Evolutionary conservation across 1,140 invertebrate species (phyloP), one percentile per base, ranked within the genome.

Genomic region (Diachasmimorpha longicaudata): DNA sequence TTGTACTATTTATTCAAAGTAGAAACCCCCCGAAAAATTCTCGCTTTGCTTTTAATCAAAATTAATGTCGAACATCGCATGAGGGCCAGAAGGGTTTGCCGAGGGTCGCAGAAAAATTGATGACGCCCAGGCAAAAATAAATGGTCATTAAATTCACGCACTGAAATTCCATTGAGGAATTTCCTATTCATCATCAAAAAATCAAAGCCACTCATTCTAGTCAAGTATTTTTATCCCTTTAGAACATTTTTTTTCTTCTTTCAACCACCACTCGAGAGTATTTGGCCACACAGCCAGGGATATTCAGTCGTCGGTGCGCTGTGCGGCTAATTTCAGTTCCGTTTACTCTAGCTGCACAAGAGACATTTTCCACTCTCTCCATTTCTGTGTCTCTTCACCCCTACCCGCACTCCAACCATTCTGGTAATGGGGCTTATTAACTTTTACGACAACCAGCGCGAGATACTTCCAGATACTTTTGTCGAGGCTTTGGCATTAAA

Each of bases 381-480:
- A 63, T 63, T 63, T 31, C 58, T 63, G 4, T 14, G n/a, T 74
- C 48, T 55, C n/a, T 63, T 14, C 14, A 4, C 14, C 58, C 21
- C 19, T 63, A 9, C 58, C 23, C 9, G 9, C 39, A 42, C 48
- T 52, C 14, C 3, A 19, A 6, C 58, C 58, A 63, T 63, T 63
- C 23, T 31, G 58, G 58, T 77, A 79, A 79, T 79, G 68, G 75
- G 67, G 78, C 78, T 79, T 79, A 79, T 79, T 79, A 79, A 77
- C 78, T 79, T 79, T 79, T 79, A 79, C 75, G 78, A 77, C 52
- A 74, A 72, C 44, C 42, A n/a, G 19, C 58, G 36, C 70, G n/a
- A 68, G 44, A 70, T 19, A 75, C 71, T 73, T 52, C 19, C 11
- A 58, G 21, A 71, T 76, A 63, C 74, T 76, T 67, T 36, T 71